Percentiles rank a stretch among this genome's conserved stretches.
These are phyloP conservation scores for Callimorpha dominula DNA, from an alignment of 2,888 invertebrate species.

Conservation along the genomic window DNA sequence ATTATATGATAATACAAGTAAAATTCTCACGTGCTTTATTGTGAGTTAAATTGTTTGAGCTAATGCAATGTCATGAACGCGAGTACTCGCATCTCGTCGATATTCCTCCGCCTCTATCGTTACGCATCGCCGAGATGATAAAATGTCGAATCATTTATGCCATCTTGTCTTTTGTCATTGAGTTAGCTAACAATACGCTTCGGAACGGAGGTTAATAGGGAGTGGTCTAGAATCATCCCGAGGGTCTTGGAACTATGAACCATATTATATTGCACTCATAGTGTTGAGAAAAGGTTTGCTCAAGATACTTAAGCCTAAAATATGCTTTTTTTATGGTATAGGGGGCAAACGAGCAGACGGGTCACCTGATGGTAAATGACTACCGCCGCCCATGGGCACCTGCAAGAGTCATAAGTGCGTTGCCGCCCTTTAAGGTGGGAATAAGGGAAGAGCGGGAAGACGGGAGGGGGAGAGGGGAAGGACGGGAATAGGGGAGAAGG, in stretches of 20 bases:
- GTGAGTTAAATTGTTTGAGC: conserved; percentile 9
- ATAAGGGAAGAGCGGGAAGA: too few species aligned
- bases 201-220: not conserved
- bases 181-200: conserved; percentile 18
- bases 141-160: conserved; percentile 48
- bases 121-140: conserved; percentile 46
- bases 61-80: conserved; percentile 20
- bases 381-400: too few species aligned
- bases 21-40: not conserved
- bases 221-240: not conserved
- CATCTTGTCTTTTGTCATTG: conserved; percentile 35
- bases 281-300: too few species aligned
- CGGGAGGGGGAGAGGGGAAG: too few species aligned
- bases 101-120: conserved; percentile 22
- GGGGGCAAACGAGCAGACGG: too few species aligned
- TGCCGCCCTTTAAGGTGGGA: too few species aligned
- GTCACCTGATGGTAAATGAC: too few species aligned
- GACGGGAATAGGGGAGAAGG: too few species aligned
- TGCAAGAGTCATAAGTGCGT: too few species aligned
- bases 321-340: too few species aligned
- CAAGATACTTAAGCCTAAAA: too few species aligned
- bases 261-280: not conserved
- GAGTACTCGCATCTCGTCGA: conserved; percentile 9
- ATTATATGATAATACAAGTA: not conserved
- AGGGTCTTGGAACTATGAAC: not conserved